These are phyloP conservation scores for Pachyuromys duprasi DNA, from an alignment of 2,797 vertebrate genomes.

Conservation along the genomic window DNA sequence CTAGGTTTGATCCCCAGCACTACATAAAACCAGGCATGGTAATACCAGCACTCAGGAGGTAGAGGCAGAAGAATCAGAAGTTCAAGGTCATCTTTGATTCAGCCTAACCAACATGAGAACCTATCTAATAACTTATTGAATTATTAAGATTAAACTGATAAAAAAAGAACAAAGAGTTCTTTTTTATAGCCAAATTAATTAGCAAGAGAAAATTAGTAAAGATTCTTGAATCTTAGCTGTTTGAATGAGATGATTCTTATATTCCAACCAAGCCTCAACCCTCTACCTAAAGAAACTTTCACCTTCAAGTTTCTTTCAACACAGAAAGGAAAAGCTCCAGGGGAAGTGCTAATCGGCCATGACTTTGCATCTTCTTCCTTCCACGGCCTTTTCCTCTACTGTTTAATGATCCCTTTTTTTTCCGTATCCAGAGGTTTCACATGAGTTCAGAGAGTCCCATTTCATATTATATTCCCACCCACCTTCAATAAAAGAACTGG, in stretches of 20 bases:
- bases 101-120: too few species aligned
- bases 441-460: background rate
- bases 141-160: constrained; percentile 36
- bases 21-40: background rate
- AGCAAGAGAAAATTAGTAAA: constrained; percentile 63
- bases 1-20: background rate
- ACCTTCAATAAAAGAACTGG: constrained; percentile 30
- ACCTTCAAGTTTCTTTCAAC: constrained; percentile 27
- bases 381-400: constrained; percentile 2
- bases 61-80: background rate
- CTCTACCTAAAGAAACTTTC: constrained; percentile 47
- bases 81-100: background rate
- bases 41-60: background rate
- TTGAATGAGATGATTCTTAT: constrained; percentile 46
- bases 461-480: background rate
- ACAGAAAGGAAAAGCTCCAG: constrained; percentile 2
- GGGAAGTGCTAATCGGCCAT: constrained; percentile 26
- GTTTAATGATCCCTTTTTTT: constrained; percentile 29
- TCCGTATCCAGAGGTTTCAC: background rate
- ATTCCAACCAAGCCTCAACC: background rate
- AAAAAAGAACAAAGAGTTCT: constrained; percentile 19
- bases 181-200: constrained; percentile 49
- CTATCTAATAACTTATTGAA: constrained; percentile 8
- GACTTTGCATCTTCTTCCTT: background rate
- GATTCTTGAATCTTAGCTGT: constrained; percentile 53